These are phyloP conservation scores for Phalacrocorax pelagicus DNA, from an alignment of 2,113 vertebrate species.

Conservation along the genomic window DNA sequence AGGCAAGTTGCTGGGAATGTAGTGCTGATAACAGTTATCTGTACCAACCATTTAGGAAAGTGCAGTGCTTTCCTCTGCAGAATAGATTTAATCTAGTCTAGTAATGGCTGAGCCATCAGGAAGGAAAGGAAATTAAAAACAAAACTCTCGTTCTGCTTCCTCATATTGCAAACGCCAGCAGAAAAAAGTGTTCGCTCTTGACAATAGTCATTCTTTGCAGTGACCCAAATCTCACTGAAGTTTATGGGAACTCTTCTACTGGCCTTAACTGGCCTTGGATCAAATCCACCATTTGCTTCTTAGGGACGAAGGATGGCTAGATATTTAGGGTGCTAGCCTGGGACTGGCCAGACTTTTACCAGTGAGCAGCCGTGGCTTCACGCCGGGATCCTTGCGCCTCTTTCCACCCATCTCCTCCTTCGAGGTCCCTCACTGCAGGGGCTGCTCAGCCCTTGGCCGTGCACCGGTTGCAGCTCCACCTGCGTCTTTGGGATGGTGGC, in stretches of 20 bases:
- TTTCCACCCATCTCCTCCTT: not conserved
- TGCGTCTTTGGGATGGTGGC: not conserved
- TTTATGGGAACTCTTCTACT: not conserved
- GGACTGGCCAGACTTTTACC: not conserved
- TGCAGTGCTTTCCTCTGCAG: not conserved
- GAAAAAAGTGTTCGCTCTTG: constrained; percentile 5
- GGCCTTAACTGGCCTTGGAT: not conserved
- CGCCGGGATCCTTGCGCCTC: not conserved
- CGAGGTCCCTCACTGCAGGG: not conserved
- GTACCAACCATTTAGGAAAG: not conserved
- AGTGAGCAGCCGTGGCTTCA: not conserved
- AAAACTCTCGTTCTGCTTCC: constrained; percentile 22
- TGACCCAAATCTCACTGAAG: not conserved
- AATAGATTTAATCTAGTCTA: not conserved
- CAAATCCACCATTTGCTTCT: not conserved
- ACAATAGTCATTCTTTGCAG: constrained; percentile 36
- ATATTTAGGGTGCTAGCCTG: not conserved
- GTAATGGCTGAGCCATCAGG: not conserved
- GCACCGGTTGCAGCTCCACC: not conserved
- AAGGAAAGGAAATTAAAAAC: constrained; percentile 49
- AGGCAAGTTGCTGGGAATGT: not conserved
- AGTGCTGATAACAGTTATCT: constrained; percentile 26
- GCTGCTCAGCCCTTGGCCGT: not conserved
- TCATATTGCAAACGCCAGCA: not conserved
- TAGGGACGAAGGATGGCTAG: not conserved